phyloP scores from a whole-genome alignment of 2,113 vertebrate genomes.

The Onychostruthus taczanowskii region DNA sequence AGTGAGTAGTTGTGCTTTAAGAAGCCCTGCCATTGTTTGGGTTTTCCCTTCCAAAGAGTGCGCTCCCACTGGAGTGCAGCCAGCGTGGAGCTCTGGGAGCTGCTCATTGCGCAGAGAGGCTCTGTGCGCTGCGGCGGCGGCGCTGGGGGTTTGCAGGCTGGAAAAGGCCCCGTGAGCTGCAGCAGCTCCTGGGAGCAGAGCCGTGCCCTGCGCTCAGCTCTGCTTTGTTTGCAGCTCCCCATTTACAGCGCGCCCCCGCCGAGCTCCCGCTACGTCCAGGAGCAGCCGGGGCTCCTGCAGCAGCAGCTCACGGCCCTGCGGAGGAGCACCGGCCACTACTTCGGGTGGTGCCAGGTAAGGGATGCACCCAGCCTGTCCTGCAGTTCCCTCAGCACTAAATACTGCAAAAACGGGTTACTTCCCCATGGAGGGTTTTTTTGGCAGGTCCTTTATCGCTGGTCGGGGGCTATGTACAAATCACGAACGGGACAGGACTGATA shows the following conservation, averaged over 20 bases:
- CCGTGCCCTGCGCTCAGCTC: not conserved
- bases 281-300: slow-evolving; percentile 79
- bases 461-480: no score
- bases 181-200: accelerated
- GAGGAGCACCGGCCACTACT: slow-evolving; percentile 37
- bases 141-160: not conserved
- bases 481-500: no score
- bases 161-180: accelerated
- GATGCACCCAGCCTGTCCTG: accelerated
- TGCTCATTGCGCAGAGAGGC: accelerated
- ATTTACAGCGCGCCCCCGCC: slow-evolving; percentile 75
- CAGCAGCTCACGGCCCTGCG: slow-evolving; percentile 68
- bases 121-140: not conserved
- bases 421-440: not conserved
- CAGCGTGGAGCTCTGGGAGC: not conserved
- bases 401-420: accelerated
- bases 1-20: no score
- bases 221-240: slow-evolving; percentile 75
- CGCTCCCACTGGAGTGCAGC: not conserved
- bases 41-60: not conserved
- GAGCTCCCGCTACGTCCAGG: slow-evolving; percentile 69
- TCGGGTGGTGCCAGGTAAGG: slow-evolving; percentile 80
- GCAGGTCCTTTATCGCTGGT: not conserved
- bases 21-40: no score
- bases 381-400: not conserved